These are phyloP conservation scores for Habroteleia sp. DNA, from an alignment of 2,888 invertebrate genomes.

Conservation along the genomic window DNA sequence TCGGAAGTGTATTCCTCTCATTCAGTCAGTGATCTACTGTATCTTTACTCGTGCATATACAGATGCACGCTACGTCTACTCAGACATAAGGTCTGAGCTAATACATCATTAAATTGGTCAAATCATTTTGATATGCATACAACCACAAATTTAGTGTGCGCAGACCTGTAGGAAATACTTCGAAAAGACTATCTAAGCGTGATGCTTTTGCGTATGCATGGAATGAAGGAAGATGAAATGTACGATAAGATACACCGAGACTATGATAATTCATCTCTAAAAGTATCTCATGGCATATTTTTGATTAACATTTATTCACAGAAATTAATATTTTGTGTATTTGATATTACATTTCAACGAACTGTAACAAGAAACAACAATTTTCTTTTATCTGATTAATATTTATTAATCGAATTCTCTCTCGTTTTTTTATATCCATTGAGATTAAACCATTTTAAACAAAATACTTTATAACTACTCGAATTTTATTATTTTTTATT, in stretches of 20 bases:
- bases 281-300: constrained; percentile 27
- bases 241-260: constrained; percentile 13
- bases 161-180: constrained; percentile 32
- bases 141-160: constrained; percentile 16
- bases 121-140: constrained; percentile 45
- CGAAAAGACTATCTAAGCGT: constrained; percentile 35
- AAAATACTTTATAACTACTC: too few relatives aligned
- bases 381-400: too few relatives aligned
- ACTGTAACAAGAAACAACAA: constrained; percentile 40
- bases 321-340: constrained; percentile 33
- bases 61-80: constrained; percentile 53
- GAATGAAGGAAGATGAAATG: constrained; percentile 38
- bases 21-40: constrained; percentile 48
- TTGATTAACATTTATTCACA: constrained; percentile 40
- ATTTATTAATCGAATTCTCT: too few relatives aligned
- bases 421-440: too few relatives aligned
- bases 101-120: constrained; percentile 60
- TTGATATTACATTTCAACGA: constrained; percentile 32
- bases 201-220: constrained; percentile 51
- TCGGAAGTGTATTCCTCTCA: constrained; percentile 66
- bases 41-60: constrained; percentile 60
- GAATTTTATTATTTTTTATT: too few relatives aligned
- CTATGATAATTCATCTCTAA: constrained; percentile 12
- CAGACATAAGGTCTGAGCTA: constrained; percentile 60
- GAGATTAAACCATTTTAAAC: too few relatives aligned